Evolutionary conservation across 2,888 invertebrate species (phyloP), one percentile per base, ranked within the genome.

Genomic region (Agrilus cyanescens): DNA sequence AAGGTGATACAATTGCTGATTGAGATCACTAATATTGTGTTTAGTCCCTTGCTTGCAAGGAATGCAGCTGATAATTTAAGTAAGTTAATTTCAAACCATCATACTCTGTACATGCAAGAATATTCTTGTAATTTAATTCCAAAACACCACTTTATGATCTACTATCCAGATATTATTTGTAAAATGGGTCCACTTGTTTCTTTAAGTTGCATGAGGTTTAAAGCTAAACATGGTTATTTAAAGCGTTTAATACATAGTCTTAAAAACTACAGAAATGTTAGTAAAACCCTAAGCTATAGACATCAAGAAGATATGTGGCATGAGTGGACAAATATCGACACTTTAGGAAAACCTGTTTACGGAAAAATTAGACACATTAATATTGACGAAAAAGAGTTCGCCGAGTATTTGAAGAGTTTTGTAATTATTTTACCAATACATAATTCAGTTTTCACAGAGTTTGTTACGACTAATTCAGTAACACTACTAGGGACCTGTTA

Each of bases 161-260:
- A 44, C 31, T 46, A 44, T 12, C 37, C 38, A 12, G n/a, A 39
- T 12, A 32, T 44, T 18, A 46, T 46, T 35, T 13, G 12, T 12
- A 34, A 46, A 44, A 41, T 41, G 44, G 46, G 46, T 12, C 39
- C 46, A n/a, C 20, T 46, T 2, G 10, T 41, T 32, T n/a, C 18
- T 29, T 30, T 44, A 33, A 35, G 30, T 16, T 13, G 38, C 12
- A 44, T 46, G 38, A 34, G 46, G 14, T 46, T 44, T 36, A 39
- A 46, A 37, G 44, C 39, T 10, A 46, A 46, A 39, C 46, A 46
- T 30, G 39, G 35, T 2, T 44, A 38, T 34, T 46, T 41, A 18
- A 44, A 44, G 41, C 35, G 38, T 20, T 18, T 46, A 36, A n/a
- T 37, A 8, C 29, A 43, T 15, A 38, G 25, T 14, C 41, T 46